Base-by-base conservation (phyloP, 2,797 vertebrate genomes). In the Sphaeramia orbicularis region DNA sequence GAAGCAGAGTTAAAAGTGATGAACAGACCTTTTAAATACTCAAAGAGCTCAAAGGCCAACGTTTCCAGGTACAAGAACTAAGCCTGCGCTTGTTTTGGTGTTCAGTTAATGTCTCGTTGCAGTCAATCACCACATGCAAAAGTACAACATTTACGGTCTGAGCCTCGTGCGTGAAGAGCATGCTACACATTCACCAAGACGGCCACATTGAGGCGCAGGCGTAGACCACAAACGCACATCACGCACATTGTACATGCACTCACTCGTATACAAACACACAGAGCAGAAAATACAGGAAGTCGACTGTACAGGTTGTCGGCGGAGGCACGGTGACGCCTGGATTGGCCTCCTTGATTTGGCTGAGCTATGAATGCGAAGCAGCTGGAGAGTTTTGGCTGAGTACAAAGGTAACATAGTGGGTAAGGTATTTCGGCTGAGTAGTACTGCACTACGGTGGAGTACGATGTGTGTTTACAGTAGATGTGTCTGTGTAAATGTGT, bases 141-240 rank as follows among this genome's bases (percentile, higher is more conserved):
- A 76, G 73, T 77, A 91, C 81, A 72, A 89, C 83, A 89, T 60
- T 66, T 78, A 81, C 51, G 83, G 76, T 79, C 81, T 66, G 76
- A 68, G 74, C 81, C 83, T 85, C 44, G 65, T 86, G 84, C 83
- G 75, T 66, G 77, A 84, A 32, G n/a, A 70, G 90, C 92, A 94
- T 93, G 93, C 93, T 83, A 78, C 83, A 93, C 89, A 80, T 84
- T 84, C 86, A 90, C 86, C 82, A 80, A 32, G 76, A 87, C 75
- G 37, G 71, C 89, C 89, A 92, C 89, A 78, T 74, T 27, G 82
- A 92, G 78, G 86, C 62, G 74, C 81, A 80, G 68, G 76, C 54
- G 10, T 48, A 55, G 63, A 78, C 57, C 81, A 78, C 48, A 59
- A 76, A 77, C 73, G 57, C 74, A 74, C 76, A 43, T 43, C 59